Conservation (phyloP, 2,113 vertebrate genomes). For the Aegithalos caudatus region DNA sequence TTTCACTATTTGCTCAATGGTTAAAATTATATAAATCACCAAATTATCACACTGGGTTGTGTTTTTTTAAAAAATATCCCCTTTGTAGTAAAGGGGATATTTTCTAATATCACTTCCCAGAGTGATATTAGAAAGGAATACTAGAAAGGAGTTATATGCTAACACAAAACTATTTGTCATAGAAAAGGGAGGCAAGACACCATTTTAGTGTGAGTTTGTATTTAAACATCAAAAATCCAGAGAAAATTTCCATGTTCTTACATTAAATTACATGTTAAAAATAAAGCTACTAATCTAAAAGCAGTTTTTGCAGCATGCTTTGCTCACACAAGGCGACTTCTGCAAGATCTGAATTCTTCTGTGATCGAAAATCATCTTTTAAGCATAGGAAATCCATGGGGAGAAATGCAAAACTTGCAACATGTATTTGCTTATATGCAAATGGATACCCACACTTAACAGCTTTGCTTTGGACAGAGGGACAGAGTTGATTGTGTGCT, state of each 20-base stretch:
- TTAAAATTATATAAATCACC: not conserved
- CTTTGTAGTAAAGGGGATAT: too few relatives aligned
- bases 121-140: not conserved
- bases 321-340: not conserved
- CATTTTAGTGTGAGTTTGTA: not conserved
- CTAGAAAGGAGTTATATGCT: not conserved
- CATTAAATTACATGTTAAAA: not conserved
- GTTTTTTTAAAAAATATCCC: not conserved
- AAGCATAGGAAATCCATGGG: not conserved
- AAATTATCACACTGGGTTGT: not conserved
- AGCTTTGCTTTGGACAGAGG: not conserved
- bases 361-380: not conserved
- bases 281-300: not conserved
- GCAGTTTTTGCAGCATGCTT: not conserved
- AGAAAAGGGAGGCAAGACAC: not conserved
- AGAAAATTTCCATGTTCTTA: not conserved
- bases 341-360: not conserved
- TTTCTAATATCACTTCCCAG: too few relatives aligned
- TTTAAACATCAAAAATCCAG: not conserved
- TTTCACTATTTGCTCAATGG: not conserved
- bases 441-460: not conserved
- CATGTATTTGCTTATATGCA: fast-evolving
- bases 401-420: not conserved
- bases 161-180: not conserved
- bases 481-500: not conserved